phyloP scores from a whole-genome alignment of 2,888 invertebrate species.

The Apamea monoglypha region DNA sequence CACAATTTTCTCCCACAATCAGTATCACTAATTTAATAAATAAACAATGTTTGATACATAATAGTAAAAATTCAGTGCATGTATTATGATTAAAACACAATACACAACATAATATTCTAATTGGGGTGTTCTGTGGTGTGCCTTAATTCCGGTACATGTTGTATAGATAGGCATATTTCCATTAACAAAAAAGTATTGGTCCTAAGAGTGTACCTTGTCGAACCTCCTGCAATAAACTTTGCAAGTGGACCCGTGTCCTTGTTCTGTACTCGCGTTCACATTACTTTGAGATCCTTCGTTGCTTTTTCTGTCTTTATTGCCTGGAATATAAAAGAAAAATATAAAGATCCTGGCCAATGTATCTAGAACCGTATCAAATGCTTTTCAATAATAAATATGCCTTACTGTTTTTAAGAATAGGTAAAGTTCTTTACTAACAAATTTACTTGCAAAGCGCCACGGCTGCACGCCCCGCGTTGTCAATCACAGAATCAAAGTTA shows the following conservation, averaged over 20 bases:
- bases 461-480: background rate
- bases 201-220: constrained; percentile 80
- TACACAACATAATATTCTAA: too few relatives aligned
- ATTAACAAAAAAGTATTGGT: background rate
- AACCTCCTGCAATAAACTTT: constrained; percentile 84
- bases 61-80: too few relatives aligned
- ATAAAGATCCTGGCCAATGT: background rate
- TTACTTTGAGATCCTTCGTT: constrained; percentile 85
- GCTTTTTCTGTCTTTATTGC: constrained; percentile 82
- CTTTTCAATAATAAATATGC: background rate
- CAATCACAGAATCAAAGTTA: background rate
- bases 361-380: background rate
- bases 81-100: too few relatives aligned
- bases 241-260: constrained; percentile 91
- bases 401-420: background rate
- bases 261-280: constrained; percentile 78
- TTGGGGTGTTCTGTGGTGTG: too few relatives aligned
- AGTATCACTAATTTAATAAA: too few relatives aligned
- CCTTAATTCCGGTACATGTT: too few relatives aligned
- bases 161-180: background rate
- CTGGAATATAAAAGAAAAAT: constrained; percentile 68
- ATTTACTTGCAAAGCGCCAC: background rate
- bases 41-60: too few relatives aligned
- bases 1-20: too few relatives aligned
- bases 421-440: background rate